phyloP scores from a whole-genome alignment of 2,113 vertebrate species.

The Rhea pennata region DNA sequence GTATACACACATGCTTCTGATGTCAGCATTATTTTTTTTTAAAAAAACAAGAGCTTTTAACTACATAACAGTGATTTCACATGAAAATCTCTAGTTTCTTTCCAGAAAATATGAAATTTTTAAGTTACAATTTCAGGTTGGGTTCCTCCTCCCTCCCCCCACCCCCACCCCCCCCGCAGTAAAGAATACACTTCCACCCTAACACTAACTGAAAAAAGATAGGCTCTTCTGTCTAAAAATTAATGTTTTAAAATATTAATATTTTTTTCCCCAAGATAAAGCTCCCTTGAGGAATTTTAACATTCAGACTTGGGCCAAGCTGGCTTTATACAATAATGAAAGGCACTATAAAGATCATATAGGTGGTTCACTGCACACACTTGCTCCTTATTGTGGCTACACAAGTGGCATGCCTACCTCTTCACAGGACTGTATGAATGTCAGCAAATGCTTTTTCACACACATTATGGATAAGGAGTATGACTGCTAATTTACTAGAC shows the following conservation, averaged over 20 bases:
- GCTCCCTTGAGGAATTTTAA: not conserved
- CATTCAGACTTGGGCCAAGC: constrained; percentile 12
- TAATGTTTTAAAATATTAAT: not conserved
- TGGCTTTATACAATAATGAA: not conserved
- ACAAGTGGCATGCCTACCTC: not conserved
- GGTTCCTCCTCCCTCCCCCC: too few relatives aligned
- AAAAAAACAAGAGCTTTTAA: not conserved
- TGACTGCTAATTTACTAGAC: constrained; percentile 19
- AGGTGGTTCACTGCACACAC: constrained; percentile 16
- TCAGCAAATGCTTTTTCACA: not conserved
- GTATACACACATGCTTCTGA: not conserved
- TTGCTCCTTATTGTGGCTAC: not conserved
- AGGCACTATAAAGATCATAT: not conserved
- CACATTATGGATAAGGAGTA: not conserved
- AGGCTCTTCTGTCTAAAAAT: not conserved
- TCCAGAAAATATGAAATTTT: not conserved
- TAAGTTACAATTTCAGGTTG: not conserved
- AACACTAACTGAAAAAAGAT: not conserved
- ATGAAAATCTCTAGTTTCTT: not conserved
- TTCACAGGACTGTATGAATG: not conserved
- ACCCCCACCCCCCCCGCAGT: too few relatives aligned
- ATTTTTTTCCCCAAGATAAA: not conserved
- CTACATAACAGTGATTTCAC: not conserved
- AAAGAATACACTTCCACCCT: not conserved
- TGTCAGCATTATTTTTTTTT: not conserved